A percentile compares a stretch with the other conserved stretches of the same genome.
phyloP scores from a whole-genome alignment of 2,113 vertebrate genomes.

The Indri indri region DNA sequence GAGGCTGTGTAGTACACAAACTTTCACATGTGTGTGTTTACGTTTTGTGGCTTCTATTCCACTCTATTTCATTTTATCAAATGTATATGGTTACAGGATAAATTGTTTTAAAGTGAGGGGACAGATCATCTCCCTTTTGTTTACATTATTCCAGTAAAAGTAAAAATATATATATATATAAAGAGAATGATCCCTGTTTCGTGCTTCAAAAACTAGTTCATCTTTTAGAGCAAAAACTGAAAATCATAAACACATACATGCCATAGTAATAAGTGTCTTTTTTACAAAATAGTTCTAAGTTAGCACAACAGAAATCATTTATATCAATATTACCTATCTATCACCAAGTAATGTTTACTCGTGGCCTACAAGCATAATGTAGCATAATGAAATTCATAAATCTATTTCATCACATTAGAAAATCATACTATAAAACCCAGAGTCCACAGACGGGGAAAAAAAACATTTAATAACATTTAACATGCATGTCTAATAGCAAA shows the following conservation, averaged over 20 bases:
- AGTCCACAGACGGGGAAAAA: not conserved
- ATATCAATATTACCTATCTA: not conserved
- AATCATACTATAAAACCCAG: not conserved
- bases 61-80: not conserved
- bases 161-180: not conserved
- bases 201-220: not conserved
- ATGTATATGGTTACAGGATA: not conserved
- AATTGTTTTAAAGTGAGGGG: not conserved
- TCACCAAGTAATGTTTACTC: not conserved
- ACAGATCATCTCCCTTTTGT: not conserved
- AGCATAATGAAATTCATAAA: not conserved
- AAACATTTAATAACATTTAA: not conserved
- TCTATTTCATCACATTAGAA: not conserved
- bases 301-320: not conserved
- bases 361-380: not conserved
- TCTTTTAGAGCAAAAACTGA: not conserved
- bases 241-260: not conserved
- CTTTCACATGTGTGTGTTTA: not conserved
- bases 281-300: not conserved
- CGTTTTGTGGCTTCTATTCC: not conserved
- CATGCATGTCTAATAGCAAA: not conserved
- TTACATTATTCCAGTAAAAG: not conserved
- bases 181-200: not conserved
- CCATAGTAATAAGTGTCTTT: not conserved
- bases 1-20: not conserved